phyloP scores from a whole-genome alignment of 1,140 invertebrate species.

The Heliconius nattereri region DNA sequence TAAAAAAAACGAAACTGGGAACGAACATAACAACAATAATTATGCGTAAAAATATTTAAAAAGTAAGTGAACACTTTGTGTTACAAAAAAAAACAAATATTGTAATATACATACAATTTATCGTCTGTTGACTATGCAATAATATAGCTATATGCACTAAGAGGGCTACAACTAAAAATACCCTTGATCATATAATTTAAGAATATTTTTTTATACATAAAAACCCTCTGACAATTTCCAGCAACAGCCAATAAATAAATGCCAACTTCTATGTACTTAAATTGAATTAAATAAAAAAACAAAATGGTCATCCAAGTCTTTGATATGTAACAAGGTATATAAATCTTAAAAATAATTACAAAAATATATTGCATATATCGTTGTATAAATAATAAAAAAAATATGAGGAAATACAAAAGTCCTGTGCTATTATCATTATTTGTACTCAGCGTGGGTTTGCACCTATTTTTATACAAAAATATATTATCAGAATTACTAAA shows the following conservation, averaged over 20 bases:
- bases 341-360: conserved; percentile 63
- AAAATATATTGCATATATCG: conserved; percentile 73
- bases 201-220: background rate
- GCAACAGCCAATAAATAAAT: conserved; percentile 46
- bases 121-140: conserved; percentile 52
- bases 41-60: conserved; percentile 62
- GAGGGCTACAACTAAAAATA: background rate
- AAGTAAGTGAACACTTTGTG: conserved; percentile 72
- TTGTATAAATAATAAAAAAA: conserved; percentile 64
- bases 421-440: conserved; percentile 46
- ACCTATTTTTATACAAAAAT: conserved; percentile 35
- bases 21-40: conserved; percentile 68
- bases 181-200: background rate
- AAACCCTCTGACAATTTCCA: background rate
- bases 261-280: conserved; percentile 34
- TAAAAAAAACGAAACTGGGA: conserved; percentile 52
- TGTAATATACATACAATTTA: conserved; percentile 45
- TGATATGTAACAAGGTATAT: conserved; percentile 69
- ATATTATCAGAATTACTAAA: conserved; percentile 29
- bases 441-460: conserved; percentile 54
- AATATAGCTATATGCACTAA: background rate
- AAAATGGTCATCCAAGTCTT: conserved; percentile 62
- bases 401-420: conserved; percentile 26
- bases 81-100: conserved; percentile 48
- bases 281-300: conserved; percentile 42